Conservation (phyloP, 2,797 vertebrate species). For the Poeciliopsis gracilis region DNA sequence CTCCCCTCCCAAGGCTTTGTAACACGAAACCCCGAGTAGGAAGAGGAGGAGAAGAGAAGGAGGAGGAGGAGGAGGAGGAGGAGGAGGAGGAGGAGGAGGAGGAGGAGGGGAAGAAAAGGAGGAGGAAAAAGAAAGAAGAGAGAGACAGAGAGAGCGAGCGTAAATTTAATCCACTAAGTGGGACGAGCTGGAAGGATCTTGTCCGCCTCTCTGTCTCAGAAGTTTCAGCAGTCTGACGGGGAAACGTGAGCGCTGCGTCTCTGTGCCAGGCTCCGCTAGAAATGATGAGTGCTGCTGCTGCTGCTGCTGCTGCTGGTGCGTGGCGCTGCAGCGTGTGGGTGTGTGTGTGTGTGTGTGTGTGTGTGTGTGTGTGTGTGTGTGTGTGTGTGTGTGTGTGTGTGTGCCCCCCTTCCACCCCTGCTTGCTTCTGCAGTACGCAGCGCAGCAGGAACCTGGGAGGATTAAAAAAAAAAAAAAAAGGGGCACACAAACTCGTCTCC, state of each 20-base stretch:
- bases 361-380: conserved; percentile 44
- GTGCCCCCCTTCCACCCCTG: conserved; percentile 31
- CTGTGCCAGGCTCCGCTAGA: conserved; percentile 59
- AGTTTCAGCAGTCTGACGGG: conserved; percentile 59
- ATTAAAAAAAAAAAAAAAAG: conserved; percentile 48
- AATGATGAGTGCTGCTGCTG: conserved; percentile 36
- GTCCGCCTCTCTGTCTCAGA: conserved; percentile 41
- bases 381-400: conserved; percentile 31
- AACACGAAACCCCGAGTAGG: conserved; percentile 76
- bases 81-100: conserved; percentile 24
- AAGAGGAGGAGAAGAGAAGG: conserved; percentile 37
- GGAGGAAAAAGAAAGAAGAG: conserved; percentile 35
- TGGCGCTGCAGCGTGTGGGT: conserved; percentile 59
- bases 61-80: conserved; percentile 6
- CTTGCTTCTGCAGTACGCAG: conserved; percentile 70
- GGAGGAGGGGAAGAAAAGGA: conserved; percentile 12
- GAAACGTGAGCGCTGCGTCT: conserved; percentile 65
- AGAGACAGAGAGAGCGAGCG: conserved; percentile 38
- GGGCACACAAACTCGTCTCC: conserved; percentile 66
- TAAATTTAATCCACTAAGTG: conserved; percentile 67
- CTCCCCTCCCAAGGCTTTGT: conserved; percentile 79
- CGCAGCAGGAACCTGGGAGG: conserved; percentile 62
- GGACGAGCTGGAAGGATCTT: conserved; percentile 45
- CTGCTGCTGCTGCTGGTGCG: conserved; percentile 17
- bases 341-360: conserved; percentile 32